Base-by-base conservation (phyloP, 1,140 invertebrate genomes). In the Popillia japonica region DNA sequence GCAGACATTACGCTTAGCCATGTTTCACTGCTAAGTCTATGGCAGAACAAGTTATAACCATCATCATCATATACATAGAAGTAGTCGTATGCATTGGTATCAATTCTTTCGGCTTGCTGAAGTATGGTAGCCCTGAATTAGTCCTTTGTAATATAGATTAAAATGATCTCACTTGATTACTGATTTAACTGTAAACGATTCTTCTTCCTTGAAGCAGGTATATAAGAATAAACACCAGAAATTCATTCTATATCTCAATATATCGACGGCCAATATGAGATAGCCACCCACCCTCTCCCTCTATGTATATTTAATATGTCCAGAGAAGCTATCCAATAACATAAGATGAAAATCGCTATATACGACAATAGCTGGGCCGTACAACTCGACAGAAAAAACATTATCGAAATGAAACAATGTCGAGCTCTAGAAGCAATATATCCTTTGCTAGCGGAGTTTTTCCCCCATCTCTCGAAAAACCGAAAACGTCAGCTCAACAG, bases 341-440 rank as follows among this genome's bases (percentile, higher is more conserved):
- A 17, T 17, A 14, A 17, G 7, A 55, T 10, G 42, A 44, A 14
- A 4, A 17, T 55, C 48, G n/a, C 11, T 34, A 55, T 55, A 55
- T 55, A 17, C 17, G n/a, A 17, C 48, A 55, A 55, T 55, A 55
- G 48, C 6, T 14, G 6, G 14, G 14, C 11, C 17, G 17, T 55
- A n/a, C 48, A 55, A 14, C 3, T 17, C 11, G 48, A 55, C 48
- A 55, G 48, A 55, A 55, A 55, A 55, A 55, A 55, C 14, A 55
- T 55, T 55, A 55, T 55, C 48, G 48, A 55, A 55, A 55, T 55
- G 14, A 55, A 55, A 55, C 48, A 55, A 55, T 55, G 48, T 55
- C 17, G 48, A 55, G 17, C n/a, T 55, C 48, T 55, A 55, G 48
- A 55, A 55, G 48, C 48, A 55, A 55, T 55, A 55, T 55, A 55